A percentile compares a stretch with the other conserved stretches of the same genome.
Conservation (phyloP, 2,113 vertebrate species). For the Calypte anna region DNA sequence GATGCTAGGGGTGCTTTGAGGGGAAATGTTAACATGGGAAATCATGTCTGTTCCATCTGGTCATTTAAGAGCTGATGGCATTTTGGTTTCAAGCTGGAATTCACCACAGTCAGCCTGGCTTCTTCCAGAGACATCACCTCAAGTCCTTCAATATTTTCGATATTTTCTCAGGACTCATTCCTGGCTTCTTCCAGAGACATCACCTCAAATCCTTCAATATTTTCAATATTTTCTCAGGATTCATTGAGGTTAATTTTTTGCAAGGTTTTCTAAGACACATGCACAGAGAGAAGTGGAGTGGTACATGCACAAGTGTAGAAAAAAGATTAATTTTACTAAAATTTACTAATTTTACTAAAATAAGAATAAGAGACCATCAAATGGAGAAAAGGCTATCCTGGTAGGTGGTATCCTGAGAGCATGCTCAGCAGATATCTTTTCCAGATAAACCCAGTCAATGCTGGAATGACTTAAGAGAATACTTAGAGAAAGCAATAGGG, state of each 20-base stretch:
- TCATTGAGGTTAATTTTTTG: neutral
- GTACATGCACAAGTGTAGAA: neutral
- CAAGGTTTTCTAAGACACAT: neutral
- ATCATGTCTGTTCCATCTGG: neutral
- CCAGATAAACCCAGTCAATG: constrained; percentile 8
- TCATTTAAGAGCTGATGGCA: neutral
- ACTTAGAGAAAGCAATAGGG: constrained; percentile 14
- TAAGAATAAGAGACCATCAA: neutral
- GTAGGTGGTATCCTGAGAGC: neutral
- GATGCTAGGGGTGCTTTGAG: neutral
- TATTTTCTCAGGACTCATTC: neutral
- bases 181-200: neutral
- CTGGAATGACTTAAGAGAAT: constrained; percentile 26
- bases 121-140: neutral
- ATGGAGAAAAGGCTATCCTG: neutral
- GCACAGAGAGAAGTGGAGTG: neutral
- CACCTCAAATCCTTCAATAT: neutral
- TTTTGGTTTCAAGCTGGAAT: neutral
- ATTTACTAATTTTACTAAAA: neutral
- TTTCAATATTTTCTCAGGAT: neutral
- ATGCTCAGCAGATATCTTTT: neutral
- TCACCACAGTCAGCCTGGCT: neutral
- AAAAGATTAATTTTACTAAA: neutral
- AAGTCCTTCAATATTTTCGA: neutral
- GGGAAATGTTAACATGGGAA: neutral